A percentile compares a stretch with the other conserved stretches of the same genome.
Conservation (phyloP, 64 coral and sea anemone species). For the Porites lutea region DNA sequence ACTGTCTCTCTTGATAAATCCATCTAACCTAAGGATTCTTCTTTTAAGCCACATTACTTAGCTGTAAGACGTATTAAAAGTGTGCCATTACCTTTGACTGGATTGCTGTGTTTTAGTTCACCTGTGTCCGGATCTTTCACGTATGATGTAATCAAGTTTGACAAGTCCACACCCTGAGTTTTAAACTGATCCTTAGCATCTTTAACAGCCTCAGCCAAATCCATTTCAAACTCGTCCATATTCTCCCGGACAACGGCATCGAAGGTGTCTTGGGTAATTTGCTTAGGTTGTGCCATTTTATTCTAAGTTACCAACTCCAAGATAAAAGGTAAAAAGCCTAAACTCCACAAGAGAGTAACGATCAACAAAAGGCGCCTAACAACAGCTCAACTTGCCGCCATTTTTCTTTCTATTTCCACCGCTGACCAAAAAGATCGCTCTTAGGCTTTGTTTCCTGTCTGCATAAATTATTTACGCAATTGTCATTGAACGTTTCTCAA, state of each 20-base stretch:
- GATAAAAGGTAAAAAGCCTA: neutral
- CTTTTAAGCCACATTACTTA: no score
- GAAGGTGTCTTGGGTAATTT: conserved; percentile 89
- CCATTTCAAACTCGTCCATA: conserved; percentile 95
- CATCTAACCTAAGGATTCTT: no score
- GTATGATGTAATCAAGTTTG: conserved; percentile 82
- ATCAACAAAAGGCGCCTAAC: neutral
- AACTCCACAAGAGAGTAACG: neutral
- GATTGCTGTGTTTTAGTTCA: conserved; percentile 70
- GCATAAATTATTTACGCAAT: conserved; percentile 24
- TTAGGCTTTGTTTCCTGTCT: conserved; percentile 2
- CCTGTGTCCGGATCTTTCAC: conserved; percentile 60
- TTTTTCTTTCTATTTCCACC: neutral
- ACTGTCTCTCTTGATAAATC: no score
- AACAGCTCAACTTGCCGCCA: neutral
- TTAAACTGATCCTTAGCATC: conserved; percentile 84
- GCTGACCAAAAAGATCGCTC: conserved; percentile 8
- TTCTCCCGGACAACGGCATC: conserved; percentile 88
- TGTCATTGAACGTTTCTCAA: neutral
- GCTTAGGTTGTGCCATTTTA: conserved; percentile 79
- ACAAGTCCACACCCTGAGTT: conserved; percentile 86
- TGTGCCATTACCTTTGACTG: conserved; percentile 75
- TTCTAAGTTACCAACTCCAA: neutral
- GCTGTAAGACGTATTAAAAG: no score
- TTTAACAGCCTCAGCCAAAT: conserved; percentile 69